A percentile compares a stretch with the other conserved stretches of the same genome.
These are phyloP conservation scores for Apodemia hepburni DNA, from an alignment of 2,888 invertebrate genomes.

Conservation along the genomic window DNA sequence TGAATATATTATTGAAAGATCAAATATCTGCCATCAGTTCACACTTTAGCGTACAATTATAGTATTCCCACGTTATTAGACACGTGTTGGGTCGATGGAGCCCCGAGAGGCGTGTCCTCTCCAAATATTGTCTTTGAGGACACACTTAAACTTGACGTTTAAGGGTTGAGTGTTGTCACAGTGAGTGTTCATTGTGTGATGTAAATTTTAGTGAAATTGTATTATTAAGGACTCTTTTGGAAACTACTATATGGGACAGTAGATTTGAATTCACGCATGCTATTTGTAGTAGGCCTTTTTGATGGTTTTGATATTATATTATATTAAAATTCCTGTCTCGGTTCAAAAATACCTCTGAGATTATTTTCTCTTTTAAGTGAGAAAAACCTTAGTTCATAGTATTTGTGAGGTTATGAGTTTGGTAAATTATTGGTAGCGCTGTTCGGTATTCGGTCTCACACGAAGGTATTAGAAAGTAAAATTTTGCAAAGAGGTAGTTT, in stretches of 20 bases:
- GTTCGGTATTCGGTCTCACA: too few relatives aligned
- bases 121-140: slow-evolving; percentile 77
- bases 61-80: slow-evolving; percentile 60
- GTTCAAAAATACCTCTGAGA: too few relatives aligned
- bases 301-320: too few relatives aligned
- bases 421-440: too few relatives aligned
- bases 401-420: too few relatives aligned
- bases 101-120: slow-evolving; percentile 58
- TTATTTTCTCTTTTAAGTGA: too few relatives aligned
- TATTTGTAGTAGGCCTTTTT: background rate
- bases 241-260: background rate
- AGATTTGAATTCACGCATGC: background rate
- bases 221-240: slow-evolving; percentile 26
- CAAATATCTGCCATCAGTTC: slow-evolving; percentile 41
- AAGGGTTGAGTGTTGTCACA: slow-evolving; percentile 55
- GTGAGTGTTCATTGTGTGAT: slow-evolving; percentile 40
- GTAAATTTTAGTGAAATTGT: slow-evolving; percentile 28
- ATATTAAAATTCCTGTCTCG: too few relatives aligned
- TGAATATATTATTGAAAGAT: slow-evolving; percentile 19
- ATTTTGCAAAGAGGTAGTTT: too few relatives aligned
- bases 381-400: too few relatives aligned
- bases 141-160: slow-evolving; percentile 60
- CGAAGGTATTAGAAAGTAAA: too few relatives aligned
- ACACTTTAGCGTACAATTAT: slow-evolving; percentile 60
- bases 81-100: slow-evolving; percentile 56